Conservation (phyloP, 2,113 vertebrate species). For the Arvicanthis niloticus region DNA sequence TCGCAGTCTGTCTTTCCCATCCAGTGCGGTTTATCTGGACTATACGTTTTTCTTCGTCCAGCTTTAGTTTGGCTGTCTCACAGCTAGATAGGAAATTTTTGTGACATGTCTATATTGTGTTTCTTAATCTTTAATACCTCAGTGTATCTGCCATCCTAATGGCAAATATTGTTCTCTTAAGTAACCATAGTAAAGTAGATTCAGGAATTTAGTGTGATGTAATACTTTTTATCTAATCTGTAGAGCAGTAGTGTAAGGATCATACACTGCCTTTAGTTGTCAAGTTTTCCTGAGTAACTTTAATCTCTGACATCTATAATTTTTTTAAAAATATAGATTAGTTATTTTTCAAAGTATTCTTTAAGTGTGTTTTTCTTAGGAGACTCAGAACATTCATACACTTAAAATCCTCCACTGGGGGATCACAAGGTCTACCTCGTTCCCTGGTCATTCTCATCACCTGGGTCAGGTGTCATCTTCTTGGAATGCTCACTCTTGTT, state of each 20-base stretch:
- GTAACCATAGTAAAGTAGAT: not conserved
- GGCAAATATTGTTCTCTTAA: not conserved
- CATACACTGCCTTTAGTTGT: slow-evolving; percentile 5
- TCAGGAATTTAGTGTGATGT: not conserved
- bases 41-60: slow-evolving; percentile 33
- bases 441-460: not conserved
- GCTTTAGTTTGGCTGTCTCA: slow-evolving; percentile 28
- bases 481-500: not conserved
- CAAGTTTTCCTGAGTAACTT: slow-evolving; percentile 35
- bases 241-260: not conserved
- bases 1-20: not conserved
- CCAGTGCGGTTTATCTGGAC: not conserved
- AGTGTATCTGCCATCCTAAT: not conserved
- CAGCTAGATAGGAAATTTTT: not conserved
- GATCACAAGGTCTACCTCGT: not conserved
- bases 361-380: not conserved
- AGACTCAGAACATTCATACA: not conserved
- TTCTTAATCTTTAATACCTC: not conserved
- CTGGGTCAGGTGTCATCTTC: slow-evolving; percentile 2
- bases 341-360: not conserved
- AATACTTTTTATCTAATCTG: not conserved
- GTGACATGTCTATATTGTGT: not conserved
- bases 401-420: not conserved
- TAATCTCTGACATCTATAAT: slow-evolving; percentile 33
- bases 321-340: slow-evolving; percentile 15